Percentiles rank a stretch among this genome's conserved stretches.
phyloP scores from a whole-genome alignment of 2,797 vertebrate genomes.

The Sebastes oblongus region DNA sequence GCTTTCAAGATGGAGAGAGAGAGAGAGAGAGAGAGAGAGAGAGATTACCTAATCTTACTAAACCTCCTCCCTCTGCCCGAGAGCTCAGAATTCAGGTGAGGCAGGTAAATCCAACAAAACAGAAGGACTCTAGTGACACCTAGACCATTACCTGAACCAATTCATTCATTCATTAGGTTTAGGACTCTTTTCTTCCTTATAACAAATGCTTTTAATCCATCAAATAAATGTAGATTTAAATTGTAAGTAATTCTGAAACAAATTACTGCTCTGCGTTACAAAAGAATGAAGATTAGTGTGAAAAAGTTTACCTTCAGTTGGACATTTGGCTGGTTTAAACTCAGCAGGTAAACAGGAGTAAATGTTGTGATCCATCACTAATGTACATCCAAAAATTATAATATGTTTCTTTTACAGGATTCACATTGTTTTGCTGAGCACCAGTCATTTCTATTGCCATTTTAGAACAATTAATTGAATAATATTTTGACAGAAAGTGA shows the following conservation, averaged over 20 bases:
- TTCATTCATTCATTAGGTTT: not conserved
- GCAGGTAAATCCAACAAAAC: constrained; percentile 25
- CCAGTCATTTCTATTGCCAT: not conserved
- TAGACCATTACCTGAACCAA: not conserved
- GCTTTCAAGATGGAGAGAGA: constrained; percentile 38
- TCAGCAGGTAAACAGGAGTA: not conserved
- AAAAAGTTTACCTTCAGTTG: not conserved
- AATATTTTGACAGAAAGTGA: not conserved
- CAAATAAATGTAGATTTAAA: not conserved
- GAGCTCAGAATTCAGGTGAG: constrained; percentile 24
- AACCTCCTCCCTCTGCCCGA: constrained; percentile 28
- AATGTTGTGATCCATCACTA: not conserved
- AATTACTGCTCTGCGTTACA: not conserved
- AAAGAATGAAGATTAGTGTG: not conserved
- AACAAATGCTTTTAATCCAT: not conserved
- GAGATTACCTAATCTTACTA: constrained; percentile 62
- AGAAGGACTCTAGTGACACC: constrained; percentile 47
- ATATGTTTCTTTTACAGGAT: not conserved
- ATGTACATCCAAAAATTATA: not conserved
- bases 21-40: constrained; percentile 5
- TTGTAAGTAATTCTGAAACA: not conserved
- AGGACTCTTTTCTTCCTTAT: not conserved
- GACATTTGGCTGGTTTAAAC: not conserved
- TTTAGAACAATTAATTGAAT: not conserved
- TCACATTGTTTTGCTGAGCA: not conserved